phyloP scores from a whole-genome alignment of 2,113 vertebrate genomes.

The Cebidichthys violaceus region DNA sequence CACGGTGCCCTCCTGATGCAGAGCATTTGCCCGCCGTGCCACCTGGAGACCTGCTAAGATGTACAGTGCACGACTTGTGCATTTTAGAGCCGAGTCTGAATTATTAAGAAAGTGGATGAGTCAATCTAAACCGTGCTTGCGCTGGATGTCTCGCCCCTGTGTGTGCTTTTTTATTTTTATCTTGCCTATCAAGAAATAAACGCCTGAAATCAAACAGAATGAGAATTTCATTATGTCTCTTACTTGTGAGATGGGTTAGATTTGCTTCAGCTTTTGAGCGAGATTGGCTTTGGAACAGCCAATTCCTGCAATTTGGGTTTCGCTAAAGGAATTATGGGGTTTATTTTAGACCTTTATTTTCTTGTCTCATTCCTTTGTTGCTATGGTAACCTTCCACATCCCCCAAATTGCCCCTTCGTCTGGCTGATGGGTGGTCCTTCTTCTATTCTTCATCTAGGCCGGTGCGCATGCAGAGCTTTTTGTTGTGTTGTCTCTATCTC shows the following conservation, averaged over 20 bases:
- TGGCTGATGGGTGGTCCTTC: slow-evolving; percentile 66
- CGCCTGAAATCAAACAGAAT: slow-evolving; percentile 58
- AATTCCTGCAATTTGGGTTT: slow-evolving; percentile 70
- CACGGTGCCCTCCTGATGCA: slow-evolving; percentile 23
- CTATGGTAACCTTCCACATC: slow-evolving; percentile 83
- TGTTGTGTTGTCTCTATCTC: slow-evolving; percentile 13
- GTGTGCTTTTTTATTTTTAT: slow-evolving; percentile 16
- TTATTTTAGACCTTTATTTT: slow-evolving; percentile 81
- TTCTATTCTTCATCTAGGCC: slow-evolving; percentile 57
- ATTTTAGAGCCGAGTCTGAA: slow-evolving; percentile 55
- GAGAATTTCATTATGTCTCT: slow-evolving; percentile 56
- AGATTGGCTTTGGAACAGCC: slow-evolving; percentile 65
- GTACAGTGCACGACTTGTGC: slow-evolving; percentile 45
- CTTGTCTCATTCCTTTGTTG: slow-evolving; percentile 81
- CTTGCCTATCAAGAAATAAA: slow-evolving; percentile 67
- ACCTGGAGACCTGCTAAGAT: slow-evolving; percentile 53
- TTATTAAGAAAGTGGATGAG: slow-evolving; percentile 68
- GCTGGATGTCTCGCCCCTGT: slow-evolving; percentile 19
- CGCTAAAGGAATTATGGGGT: slow-evolving; percentile 74
- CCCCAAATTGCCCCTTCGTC: slow-evolving; percentile 76
- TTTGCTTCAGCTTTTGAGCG: slow-evolving; percentile 51
- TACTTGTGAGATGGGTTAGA: slow-evolving; percentile 48
- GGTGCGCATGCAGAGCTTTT: slow-evolving; percentile 27
- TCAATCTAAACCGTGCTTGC: slow-evolving; percentile 43
- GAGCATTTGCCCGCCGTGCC: background rate